Conservation (phyloP, 1,140 invertebrate species). For the Ceratosolen solmsi region DNA sequence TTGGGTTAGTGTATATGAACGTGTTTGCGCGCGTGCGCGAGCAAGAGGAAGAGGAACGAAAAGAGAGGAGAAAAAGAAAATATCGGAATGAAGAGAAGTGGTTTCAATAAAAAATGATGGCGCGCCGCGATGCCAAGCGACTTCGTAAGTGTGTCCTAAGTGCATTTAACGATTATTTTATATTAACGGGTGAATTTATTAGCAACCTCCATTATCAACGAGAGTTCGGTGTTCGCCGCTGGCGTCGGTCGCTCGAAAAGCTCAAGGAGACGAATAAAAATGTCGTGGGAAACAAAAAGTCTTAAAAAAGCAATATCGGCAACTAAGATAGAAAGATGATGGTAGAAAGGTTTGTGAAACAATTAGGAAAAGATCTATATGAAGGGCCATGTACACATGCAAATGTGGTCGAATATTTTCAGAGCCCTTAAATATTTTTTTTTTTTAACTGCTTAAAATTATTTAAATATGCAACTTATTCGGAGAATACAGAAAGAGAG, state of each 20-base stretch:
- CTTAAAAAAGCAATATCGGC: conserved; percentile 9
- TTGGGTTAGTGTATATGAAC: too few species aligned
- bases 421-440: too few species aligned
- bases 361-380: background rate
- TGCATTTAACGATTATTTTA: conserved; percentile 74
- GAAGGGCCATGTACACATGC: background rate
- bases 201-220: conserved; percentile 69
- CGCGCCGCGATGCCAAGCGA: conserved; percentile 60
- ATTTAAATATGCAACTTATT: too few species aligned
- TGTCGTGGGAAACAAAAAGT: conserved; percentile 36
- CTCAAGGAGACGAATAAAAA: conserved; percentile 51
- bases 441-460: too few species aligned
- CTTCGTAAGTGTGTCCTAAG: conserved; percentile 70
- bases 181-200: conserved; percentile 72
- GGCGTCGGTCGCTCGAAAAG: conserved; percentile 28
- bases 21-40: background rate
- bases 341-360: background rate
- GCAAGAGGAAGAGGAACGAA: conserved; percentile 5
- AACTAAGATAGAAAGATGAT: conserved; percentile 22
- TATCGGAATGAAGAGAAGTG: conserved; percentile 57
- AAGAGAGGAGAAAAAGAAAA: conserved; percentile 48
- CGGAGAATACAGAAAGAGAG: background rate
- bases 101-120: conserved; percentile 66
- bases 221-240: conserved; percentile 54
- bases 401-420: too few species aligned